These are phyloP conservation scores for Eidolon helvum DNA, from an alignment of 2,113 vertebrate genomes.

Conservation along the genomic window DNA sequence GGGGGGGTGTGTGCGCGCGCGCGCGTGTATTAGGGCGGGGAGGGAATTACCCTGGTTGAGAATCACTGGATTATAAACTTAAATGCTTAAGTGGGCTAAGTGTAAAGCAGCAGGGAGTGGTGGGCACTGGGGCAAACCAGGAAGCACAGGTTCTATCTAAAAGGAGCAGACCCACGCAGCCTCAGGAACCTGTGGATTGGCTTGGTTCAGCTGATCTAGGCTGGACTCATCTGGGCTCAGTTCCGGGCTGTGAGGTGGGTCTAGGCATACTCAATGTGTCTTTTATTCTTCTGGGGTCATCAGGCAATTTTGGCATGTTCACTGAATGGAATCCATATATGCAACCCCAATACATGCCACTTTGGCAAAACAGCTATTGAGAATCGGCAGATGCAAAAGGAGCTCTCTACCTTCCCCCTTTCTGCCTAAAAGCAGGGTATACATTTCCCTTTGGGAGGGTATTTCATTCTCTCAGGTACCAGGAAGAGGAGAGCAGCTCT, in stretches of 20 bases:
- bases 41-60: background rate
- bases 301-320: background rate
- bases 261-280: background rate
- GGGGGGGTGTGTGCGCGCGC: too few relatives aligned
- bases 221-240: too few relatives aligned
- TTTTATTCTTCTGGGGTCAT: background rate
- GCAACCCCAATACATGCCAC: background rate
- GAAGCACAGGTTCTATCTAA: background rate
- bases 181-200: background rate
- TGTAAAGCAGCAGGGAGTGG: background rate
- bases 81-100: too few relatives aligned
- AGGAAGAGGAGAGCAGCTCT: background rate
- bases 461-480: background rate
- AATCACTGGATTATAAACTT: background rate
- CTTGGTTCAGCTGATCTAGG: background rate
- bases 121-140: background rate
- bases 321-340: background rate
- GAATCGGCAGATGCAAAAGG: background rate
- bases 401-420: background rate
- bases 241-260: background rate
- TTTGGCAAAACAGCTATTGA: background rate
- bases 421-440: background rate
- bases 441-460: background rate
- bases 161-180: background rate
- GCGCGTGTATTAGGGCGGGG: background rate